These are phyloP conservation scores for Venturia canescens DNA, from an alignment of 1,140 invertebrate genomes.

Conservation along the genomic window DNA sequence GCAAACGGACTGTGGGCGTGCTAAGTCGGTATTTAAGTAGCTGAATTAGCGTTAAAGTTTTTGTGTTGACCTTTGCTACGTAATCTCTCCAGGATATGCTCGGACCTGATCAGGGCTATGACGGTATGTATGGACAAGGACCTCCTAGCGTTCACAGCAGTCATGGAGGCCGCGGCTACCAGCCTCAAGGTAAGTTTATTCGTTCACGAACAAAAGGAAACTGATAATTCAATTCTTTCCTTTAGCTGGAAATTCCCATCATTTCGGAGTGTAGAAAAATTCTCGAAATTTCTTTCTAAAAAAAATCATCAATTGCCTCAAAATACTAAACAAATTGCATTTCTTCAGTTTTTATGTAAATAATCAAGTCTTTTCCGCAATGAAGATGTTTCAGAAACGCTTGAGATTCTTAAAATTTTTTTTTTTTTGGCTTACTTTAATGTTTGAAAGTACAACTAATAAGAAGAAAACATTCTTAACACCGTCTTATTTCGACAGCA, in stretches of 20 bases:
- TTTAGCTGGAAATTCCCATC: too few species aligned
- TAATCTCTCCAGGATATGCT: constrained; percentile 91
- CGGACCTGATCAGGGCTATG: constrained; percentile 93
- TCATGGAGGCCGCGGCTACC: constrained; percentile 85
- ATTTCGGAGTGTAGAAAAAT: too few species aligned
- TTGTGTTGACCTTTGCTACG: constrained; percentile 79
- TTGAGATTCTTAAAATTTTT: background rate
- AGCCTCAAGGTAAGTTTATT: constrained; percentile 86
- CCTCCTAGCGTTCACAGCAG: constrained; percentile 88
- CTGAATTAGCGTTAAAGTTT: constrained; percentile 60
- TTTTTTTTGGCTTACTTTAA: background rate
- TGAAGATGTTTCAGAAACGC: too few species aligned
- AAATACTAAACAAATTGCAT: too few species aligned
- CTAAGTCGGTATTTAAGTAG: constrained; percentile 1
- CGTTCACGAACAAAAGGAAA: background rate
- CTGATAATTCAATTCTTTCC: too few species aligned
- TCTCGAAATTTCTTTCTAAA: too few species aligned
- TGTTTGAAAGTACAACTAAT: constrained; percentile 19
- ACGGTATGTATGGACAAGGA: constrained; percentile 92
- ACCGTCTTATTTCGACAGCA: constrained; percentile 72
- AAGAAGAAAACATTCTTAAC: constrained; percentile 62
- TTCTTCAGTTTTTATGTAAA: too few species aligned
- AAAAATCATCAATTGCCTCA: too few species aligned
- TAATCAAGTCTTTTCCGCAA: too few species aligned
- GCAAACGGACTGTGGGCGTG: background rate